Evolutionary conservation across 2,888 invertebrate species (phyloP).

Genomic region (Nematopogon swammerdamellus): DNA sequence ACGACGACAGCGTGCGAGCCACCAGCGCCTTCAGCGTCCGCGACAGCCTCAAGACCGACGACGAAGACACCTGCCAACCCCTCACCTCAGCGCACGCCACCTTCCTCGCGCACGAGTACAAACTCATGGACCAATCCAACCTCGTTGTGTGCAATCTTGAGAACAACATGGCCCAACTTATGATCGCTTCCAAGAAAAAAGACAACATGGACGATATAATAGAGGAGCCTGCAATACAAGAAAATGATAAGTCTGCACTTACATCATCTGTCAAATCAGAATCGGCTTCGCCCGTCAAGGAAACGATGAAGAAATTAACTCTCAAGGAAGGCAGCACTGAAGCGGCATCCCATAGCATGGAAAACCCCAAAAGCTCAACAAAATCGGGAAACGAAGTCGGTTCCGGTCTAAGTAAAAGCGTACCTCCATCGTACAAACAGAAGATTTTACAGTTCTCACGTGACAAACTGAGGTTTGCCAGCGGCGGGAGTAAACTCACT

Average conservation of each 20-base stretch:
- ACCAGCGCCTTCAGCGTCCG: slow-evolving; percentile 48
- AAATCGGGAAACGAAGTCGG: slow-evolving; percentile 42
- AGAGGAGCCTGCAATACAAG: slow-evolving; percentile 28
- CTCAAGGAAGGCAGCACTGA: slow-evolving; percentile 18
- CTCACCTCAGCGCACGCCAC: slow-evolving; percentile 46
- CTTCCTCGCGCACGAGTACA: slow-evolving; percentile 43
- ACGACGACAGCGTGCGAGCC: slow-evolving; percentile 48
- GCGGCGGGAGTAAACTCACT: slow-evolving; percentile 43
- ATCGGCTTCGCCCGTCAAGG: too few species aligned
- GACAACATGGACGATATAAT: slow-evolving; percentile 47
- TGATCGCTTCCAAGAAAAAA: slow-evolving; percentile 32
- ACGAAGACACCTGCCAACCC: slow-evolving; percentile 44
- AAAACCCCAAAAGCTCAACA: slow-evolving; percentile 41
- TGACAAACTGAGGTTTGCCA: slow-evolving; percentile 45
- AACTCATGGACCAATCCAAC: slow-evolving; percentile 47
- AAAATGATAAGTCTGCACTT: slow-evolving; percentile 17
- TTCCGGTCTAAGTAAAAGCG: slow-evolving; percentile 46
- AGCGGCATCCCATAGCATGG: slow-evolving; percentile 44
- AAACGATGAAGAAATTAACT: too few species aligned
- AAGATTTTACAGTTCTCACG: slow-evolving; percentile 47
- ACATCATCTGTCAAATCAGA: neutral
- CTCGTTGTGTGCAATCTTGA: slow-evolving; percentile 47
- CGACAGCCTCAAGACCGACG: slow-evolving; percentile 49
- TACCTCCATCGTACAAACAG: slow-evolving; percentile 50
- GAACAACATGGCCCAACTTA: slow-evolving; percentile 47